Percentiles rank a stretch among this genome's conserved stretches.
These are phyloP conservation scores for Heteractis magnifica DNA, from an alignment of 92 coral and sea anemone species.

Conservation along the genomic window DNA sequence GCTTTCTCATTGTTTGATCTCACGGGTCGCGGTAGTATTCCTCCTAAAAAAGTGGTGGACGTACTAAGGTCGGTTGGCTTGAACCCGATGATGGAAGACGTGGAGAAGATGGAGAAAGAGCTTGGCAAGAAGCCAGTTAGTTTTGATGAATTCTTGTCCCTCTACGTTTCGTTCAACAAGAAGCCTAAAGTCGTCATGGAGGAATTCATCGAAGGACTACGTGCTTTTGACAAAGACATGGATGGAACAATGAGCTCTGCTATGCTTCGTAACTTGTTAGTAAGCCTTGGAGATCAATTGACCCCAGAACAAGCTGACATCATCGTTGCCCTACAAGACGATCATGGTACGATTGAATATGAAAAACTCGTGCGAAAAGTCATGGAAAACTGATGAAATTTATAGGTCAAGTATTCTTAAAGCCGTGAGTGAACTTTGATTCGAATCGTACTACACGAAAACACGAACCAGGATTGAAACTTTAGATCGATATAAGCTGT, in stretches of 20 bases:
- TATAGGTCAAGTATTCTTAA: not conserved
- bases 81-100: slow-evolving; percentile 71
- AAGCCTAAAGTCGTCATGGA: slow-evolving; percentile 65
- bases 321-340: slow-evolving; percentile 59
- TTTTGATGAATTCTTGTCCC: slow-evolving; percentile 75
- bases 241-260: slow-evolving; percentile 78
- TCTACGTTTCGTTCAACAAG: slow-evolving; percentile 75
- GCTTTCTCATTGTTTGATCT: slow-evolving; percentile 77
- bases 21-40: slow-evolving; percentile 61
- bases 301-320: slow-evolving; percentile 76
- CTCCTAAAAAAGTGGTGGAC: slow-evolving; percentile 42
- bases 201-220: slow-evolving; percentile 80
- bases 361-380: slow-evolving; percentile 70
- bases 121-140: slow-evolving; percentile 37
- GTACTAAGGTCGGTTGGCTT: slow-evolving; percentile 74
- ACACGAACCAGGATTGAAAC: not conserved
- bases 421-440: not conserved
- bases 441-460: not conserved
- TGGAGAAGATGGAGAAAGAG: slow-evolving; percentile 63
- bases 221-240: slow-evolving; percentile 79
- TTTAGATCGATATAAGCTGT: not conserved
- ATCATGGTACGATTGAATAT: slow-evolving; percentile 70
- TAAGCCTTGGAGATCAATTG: slow-evolving; percentile 71
- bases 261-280: slow-evolving; percentile 77
- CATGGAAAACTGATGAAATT: slow-evolving; percentile 38